phyloP scores from a whole-genome alignment of 2,113 vertebrate species.

The Saguinus imperator region DNA sequence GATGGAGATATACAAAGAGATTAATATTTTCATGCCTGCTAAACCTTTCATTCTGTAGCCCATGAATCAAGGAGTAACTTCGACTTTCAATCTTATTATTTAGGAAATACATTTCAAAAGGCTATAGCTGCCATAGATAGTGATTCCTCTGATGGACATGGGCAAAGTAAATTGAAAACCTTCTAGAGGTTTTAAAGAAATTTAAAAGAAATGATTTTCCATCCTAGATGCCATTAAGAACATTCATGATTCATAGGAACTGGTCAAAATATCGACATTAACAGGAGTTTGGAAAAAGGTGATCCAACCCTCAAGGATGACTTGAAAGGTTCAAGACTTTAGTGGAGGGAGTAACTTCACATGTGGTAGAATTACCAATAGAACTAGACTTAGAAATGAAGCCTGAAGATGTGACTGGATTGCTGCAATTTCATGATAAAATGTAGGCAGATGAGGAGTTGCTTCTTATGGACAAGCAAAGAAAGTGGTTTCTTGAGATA shows the following conservation, averaged over 20 bases:
- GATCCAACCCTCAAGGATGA: not conserved
- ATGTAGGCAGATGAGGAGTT: not conserved
- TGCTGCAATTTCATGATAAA: too few relatives aligned
- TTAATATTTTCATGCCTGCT: not conserved
- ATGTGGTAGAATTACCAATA: too few relatives aligned
- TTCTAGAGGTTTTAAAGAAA: not conserved
- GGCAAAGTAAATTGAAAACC: not conserved
- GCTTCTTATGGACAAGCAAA: not conserved
- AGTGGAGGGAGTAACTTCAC: not conserved
- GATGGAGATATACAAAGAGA: not conserved
- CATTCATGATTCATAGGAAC: not conserved
- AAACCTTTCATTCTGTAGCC: not conserved
- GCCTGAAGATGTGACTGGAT: too few relatives aligned
- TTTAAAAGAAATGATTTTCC: not conserved
- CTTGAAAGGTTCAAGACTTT: not conserved
- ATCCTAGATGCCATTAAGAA: not conserved
- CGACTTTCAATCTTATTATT: not conserved
- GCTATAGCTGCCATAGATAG: not conserved
- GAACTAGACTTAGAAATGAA: too few relatives aligned
- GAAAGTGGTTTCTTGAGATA: not conserved
- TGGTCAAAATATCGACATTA: not conserved
- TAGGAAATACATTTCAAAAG: not conserved
- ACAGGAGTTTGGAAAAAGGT: not conserved
- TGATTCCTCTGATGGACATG: not conserved
- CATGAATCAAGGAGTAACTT: not conserved